phyloP scores from a whole-genome alignment of 2,113 vertebrate species.

The Myanophis thanlyinensis region DNA sequence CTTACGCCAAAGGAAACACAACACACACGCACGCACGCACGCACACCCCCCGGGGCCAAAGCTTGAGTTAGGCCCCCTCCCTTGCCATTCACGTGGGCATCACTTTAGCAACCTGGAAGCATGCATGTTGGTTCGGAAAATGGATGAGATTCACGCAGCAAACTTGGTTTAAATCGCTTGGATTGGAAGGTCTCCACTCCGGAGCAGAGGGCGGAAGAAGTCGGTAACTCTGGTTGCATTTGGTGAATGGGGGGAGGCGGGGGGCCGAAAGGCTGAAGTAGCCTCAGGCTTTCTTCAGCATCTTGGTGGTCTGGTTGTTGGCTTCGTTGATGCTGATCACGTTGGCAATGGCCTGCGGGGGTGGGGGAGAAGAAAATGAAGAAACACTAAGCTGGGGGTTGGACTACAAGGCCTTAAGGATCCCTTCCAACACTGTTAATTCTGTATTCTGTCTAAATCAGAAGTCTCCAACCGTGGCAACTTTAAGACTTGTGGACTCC shows the following conservation, averaged over 20 bases:
- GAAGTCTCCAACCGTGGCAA: not conserved
- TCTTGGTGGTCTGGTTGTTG: conserved; percentile 77
- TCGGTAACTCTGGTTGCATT: not conserved
- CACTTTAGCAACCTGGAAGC: too few relatives aligned
- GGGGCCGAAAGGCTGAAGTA: not conserved
- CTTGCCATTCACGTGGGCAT: not conserved
- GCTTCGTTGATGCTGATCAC: conserved; percentile 76
- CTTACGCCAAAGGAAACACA: not conserved
- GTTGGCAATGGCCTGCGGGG: conserved; percentile 68
- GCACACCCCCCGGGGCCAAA: not conserved
- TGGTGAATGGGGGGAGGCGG: not conserved
- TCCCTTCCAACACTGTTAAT: not conserved
- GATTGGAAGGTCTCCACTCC: not conserved
- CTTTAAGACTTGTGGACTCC: not conserved
- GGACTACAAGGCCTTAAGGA: not conserved
- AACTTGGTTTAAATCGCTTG: not conserved
- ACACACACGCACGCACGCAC: not conserved
- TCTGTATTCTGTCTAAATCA: not conserved
- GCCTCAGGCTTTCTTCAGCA: conserved; percentile 38
- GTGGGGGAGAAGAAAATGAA: not conserved
- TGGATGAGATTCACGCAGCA: not conserved
- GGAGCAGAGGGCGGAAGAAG: not conserved
- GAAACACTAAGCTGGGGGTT: not conserved
- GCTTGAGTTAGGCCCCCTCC: not conserved
- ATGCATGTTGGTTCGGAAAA: not conserved